Base-by-base conservation (phyloP, 1,140 invertebrate species). In the Drosophila arizonae region DNA sequence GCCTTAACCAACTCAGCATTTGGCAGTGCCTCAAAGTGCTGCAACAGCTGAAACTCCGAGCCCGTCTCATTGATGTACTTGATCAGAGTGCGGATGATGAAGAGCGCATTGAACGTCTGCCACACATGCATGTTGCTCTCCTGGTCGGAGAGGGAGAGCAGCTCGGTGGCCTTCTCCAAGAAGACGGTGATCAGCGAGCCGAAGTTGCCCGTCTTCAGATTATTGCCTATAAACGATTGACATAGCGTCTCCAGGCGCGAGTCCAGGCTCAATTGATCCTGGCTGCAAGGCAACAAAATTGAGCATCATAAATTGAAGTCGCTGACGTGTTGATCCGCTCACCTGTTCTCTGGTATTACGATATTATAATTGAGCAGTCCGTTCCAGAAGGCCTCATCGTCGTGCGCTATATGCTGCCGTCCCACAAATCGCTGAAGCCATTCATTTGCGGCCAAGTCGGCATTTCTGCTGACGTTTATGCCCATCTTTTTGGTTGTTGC, bases 91-190 rank as follows among this genome's bases (percentile, higher is more conserved):
- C 98, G 94, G 65, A 99, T 95, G 17, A 98, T 96, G 87, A 99
- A 98, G 33, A 99, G 92, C 0, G 97, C 96, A 93, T 99, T 99
- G 90, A 97, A 97, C 0, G 97, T 96, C 92, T 99, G 98, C 97
- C 98, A 99, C 51, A 96, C 95, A 78, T 98, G 96, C 92, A 98
- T 95, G 76, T 96, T 96, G 91, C 97, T 98, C 91, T 98, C 96
- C 92, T 95, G 96, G 87, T 96, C 95, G 13, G 96, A 95, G 4
- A 97, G 95, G 4, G 95, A 94, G 60, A 97, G 93, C 62, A 99
- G 92, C 84, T 98, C 96, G 1, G 94, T 94, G 1, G 96, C 95
- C 90, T 96, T 93, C 6, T 94, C 93, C 21, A 98, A 92, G 90
- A 98, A 97, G 11, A 98, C 96, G 69, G 96, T 94, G 28, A 99